These are phyloP conservation scores for Gymnarchus niloticus DNA, from an alignment of 2,113 vertebrate species.

Conservation along the genomic window DNA sequence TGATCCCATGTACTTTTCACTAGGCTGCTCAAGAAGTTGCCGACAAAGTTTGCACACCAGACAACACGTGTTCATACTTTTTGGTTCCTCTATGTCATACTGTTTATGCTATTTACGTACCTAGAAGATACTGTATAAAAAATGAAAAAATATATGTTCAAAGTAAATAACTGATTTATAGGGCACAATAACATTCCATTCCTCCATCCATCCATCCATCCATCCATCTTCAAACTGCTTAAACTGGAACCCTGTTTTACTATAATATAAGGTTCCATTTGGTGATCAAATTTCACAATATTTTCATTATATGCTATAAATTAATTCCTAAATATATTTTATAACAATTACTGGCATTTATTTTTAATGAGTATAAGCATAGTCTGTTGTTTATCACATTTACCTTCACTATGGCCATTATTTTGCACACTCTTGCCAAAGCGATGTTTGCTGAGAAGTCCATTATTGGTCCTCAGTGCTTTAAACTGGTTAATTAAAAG, in stretches of 20 bases:
- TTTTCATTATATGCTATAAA: not conserved
- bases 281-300: not conserved
- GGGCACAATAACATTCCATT: not conserved
- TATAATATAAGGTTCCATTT: not conserved
- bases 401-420: not conserved
- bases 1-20: conserved; percentile 32
- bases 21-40: conserved; percentile 27
- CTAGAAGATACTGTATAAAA: not conserved
- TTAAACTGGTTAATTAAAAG: conserved; percentile 9
- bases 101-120: not conserved
- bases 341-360: not conserved
- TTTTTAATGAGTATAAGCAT: not conserved
- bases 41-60: not conserved
- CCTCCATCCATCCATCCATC: not conserved
- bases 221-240: not conserved
- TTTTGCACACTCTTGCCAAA: not conserved
- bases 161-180: not conserved
- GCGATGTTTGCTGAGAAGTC: not conserved
- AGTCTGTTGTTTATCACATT: not conserved
- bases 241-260: not conserved
- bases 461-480: not conserved
- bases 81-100: not conserved
- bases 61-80: not conserved
- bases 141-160: no score
- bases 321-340: not conserved